Evolutionary conservation across 2,797 vertebrate species (phyloP), one percentile per base, ranked within the genome.

Genomic region (Sebastes elongatus): DNA sequence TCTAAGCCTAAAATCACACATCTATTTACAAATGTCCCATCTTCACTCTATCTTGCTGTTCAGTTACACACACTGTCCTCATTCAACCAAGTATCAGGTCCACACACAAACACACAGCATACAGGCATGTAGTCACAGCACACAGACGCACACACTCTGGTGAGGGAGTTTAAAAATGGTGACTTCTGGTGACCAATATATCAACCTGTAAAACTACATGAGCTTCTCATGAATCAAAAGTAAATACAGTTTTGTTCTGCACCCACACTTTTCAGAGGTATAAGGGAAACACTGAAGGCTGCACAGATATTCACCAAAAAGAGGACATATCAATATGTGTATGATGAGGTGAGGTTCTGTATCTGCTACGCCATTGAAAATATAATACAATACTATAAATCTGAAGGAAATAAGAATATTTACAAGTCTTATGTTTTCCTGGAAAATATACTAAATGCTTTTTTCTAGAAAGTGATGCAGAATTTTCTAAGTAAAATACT

Each of bases 21-120:
- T 76, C 35, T 88, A 93, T 92, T 88, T 93, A 94, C 86, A 95
- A 87, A 88, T 84, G 63, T 84, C 78, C 74, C 71, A 53, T 82
- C 59, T 60, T 85, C 52, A 78, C 38, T 30, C 59, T 56, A 64
- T 72, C 25, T 78, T 88, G 53, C 68, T 70, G 63, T 78, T 80
- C 42, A 78, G 14, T 55, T 65, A 80, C 27, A 86, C 33, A 60
- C 52, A 74, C 14, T 55, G 49, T 52, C 71, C 46, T 63, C 80
- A 78, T 56, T 63, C 75, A 76, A 28, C 59, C 68, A 74, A 5
- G 59, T 30, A 20, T 69, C 66, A 61, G 53, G 20, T 14, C 57
- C 38, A 27, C 56, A 57, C 53, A 71, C 61, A 35, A 53, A 42
- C 53, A 33, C 57, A 66, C 22, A 46, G 42, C 49, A n/a, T 46